A percentile compares a stretch with the other conserved stretches of the same genome.
Evolutionary conservation across 2,113 vertebrate species (phyloP).

Genomic region (Syngnathus scovelli): DNA sequence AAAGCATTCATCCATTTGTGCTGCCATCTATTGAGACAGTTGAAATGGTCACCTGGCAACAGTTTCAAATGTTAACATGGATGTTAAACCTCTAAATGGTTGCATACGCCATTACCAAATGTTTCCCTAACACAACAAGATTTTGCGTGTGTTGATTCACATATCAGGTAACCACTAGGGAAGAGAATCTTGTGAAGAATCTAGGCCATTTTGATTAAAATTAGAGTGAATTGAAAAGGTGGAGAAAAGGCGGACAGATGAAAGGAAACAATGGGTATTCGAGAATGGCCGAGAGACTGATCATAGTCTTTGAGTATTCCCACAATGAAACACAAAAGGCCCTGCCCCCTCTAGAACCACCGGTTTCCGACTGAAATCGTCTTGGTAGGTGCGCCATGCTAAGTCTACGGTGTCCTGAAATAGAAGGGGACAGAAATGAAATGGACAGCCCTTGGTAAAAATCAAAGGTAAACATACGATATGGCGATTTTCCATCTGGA

Average conservation of each 20-base stretch:
- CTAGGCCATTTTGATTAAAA: conserved; percentile 5
- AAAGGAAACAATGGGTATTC: conserved; percentile 25
- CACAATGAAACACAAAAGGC: conserved; percentile 24
- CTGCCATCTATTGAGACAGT: conserved; percentile 26
- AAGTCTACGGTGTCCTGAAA: neutral
- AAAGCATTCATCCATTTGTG: conserved; percentile 29
- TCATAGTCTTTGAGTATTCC: conserved; percentile 31
- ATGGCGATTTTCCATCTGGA: no score
- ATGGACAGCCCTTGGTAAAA: no score
- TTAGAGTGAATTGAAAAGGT: neutral
- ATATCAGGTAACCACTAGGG: conserved; percentile 3
- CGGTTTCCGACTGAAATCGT: conserved; percentile 49
- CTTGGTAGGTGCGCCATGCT: conserved; percentile 53
- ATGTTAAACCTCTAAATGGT: conserved; percentile 35
- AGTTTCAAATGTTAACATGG: conserved; percentile 14
- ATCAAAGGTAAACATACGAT: no score
- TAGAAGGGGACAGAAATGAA: no score
- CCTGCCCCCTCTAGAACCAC: conserved; percentile 41
- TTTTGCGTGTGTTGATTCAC: conserved; percentile 16
- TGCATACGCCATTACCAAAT: conserved; percentile 22
- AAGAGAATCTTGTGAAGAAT: neutral
- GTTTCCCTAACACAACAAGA: conserved; percentile 5
- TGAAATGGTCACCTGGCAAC: conserved; percentile 53
- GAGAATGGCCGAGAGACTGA: conserved; percentile 55
- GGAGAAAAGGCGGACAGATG: conserved; percentile 6